A percentile compares a stretch with the other conserved stretches of the same genome.
phyloP scores from a whole-genome alignment of 1,140 invertebrate genomes.

The Papilio xuthus region DNA sequence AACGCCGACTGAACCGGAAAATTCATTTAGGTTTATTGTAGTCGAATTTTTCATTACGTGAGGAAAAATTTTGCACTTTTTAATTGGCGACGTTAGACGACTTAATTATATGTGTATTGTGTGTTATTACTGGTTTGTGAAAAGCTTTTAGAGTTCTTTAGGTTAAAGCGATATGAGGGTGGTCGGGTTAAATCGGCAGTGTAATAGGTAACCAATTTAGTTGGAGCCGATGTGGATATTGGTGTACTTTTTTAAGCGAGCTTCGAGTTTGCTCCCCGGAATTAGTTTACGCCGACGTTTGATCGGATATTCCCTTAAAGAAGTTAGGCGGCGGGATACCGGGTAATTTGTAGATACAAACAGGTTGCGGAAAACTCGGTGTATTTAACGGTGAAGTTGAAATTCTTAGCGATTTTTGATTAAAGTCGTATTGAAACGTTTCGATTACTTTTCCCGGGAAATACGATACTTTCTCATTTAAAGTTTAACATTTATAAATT shows the following conservation, averaged over 20 bases:
- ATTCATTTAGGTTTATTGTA: background rate
- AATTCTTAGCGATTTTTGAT: constrained; percentile 53
- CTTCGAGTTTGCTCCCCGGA: constrained; percentile 74
- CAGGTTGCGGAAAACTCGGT: constrained; percentile 47
- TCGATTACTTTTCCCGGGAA: constrained; percentile 40
- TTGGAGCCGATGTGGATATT: constrained; percentile 66
- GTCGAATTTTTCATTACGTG: background rate
- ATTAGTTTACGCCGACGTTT: constrained; percentile 79
- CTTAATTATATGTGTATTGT: constrained; percentile 40
- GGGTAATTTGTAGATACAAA: constrained; percentile 68
- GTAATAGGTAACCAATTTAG: constrained; percentile 77
- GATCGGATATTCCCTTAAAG: constrained; percentile 78
- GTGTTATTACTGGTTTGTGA: constrained; percentile 39
- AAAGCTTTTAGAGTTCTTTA: constrained; percentile 45
- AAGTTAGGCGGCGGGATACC: constrained; percentile 66
- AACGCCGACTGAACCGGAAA: background rate
- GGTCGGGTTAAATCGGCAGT: constrained; percentile 65
- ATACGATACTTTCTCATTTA: constrained; percentile 22
- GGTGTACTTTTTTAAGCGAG: constrained; percentile 63
- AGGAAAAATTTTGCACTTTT: background rate
- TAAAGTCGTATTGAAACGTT: constrained; percentile 40
- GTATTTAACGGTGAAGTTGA: constrained; percentile 60
- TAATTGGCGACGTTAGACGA: constrained; percentile 16
- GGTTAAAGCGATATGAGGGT: constrained; percentile 44
- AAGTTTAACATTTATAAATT: constrained; percentile 5